phyloP scores from a whole-genome alignment of 64 coral and sea anemone species.

The Trachythela sp. region DNA sequence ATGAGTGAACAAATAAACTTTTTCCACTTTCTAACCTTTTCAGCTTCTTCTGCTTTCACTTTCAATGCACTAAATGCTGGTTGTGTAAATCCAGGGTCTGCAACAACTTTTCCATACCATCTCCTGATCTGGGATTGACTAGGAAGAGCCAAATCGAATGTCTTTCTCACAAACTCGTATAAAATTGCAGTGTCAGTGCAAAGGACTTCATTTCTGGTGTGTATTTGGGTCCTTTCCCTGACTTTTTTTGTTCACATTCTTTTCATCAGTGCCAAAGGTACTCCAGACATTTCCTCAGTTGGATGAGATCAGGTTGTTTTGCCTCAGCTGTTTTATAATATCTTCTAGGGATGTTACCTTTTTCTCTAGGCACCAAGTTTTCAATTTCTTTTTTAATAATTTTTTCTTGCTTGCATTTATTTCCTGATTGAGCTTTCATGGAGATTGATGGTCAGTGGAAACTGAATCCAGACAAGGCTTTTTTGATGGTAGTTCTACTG shows the following conservation, averaged over 20 bases:
- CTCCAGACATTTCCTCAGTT: background rate
- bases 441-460: background rate
- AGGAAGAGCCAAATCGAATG: background rate
- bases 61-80: background rate
- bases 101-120: conserved; percentile 1
- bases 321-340: background rate
- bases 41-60: background rate
- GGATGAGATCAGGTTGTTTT: background rate
- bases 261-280: background rate
- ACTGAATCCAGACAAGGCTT: background rate
- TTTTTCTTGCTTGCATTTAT: background rate
- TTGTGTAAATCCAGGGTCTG: background rate
- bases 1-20: background rate
- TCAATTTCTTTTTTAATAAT: background rate
- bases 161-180: conserved; percentile 11
- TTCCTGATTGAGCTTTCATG: background rate
- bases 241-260: background rate
- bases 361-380: background rate
- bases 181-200: conserved; percentile 1
- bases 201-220: background rate
- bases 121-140: background rate
- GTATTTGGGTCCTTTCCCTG: background rate
- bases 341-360: background rate
- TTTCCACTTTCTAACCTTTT: background rate
- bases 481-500: background rate